phyloP scores from a whole-genome alignment of 2,113 vertebrate genomes.

The Eptesicus fuscus region DNA sequence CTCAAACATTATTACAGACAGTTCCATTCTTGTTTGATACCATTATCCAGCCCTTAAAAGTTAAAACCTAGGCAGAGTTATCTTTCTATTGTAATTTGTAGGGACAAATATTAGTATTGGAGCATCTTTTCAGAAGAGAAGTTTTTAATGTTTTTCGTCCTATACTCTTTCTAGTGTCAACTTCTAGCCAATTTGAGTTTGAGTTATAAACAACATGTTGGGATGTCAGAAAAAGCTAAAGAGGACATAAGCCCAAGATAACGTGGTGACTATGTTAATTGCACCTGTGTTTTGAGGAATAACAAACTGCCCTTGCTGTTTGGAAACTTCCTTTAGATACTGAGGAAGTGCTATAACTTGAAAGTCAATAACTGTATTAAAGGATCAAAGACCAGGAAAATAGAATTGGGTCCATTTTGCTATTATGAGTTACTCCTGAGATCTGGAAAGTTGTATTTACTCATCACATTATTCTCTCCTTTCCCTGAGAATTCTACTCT shows the following conservation, averaged over 20 bases:
- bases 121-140: neutral
- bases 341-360: neutral
- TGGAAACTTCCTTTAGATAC: neutral
- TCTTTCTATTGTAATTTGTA: neutral
- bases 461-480: neutral
- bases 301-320: neutral
- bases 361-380: neutral
- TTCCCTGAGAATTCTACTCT: constrained; percentile 8
- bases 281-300: neutral
- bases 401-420: neutral
- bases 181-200: neutral
- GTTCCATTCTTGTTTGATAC: neutral
- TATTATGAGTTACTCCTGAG: neutral
- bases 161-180: neutral
- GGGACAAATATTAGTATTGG: neutral
- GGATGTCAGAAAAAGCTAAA: neutral
- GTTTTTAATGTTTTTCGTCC: neutral
- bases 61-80: neutral
- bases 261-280: neutral
- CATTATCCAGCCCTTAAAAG: neutral
- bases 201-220: neutral
- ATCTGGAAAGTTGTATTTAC: neutral
- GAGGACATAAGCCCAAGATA: neutral
- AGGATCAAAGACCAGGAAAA: neutral
- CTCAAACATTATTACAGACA: neutral